Conservation (phyloP, 37 sponge, comb jelly and placozoan genomes). For the Hexactinellida sp. region DNA sequence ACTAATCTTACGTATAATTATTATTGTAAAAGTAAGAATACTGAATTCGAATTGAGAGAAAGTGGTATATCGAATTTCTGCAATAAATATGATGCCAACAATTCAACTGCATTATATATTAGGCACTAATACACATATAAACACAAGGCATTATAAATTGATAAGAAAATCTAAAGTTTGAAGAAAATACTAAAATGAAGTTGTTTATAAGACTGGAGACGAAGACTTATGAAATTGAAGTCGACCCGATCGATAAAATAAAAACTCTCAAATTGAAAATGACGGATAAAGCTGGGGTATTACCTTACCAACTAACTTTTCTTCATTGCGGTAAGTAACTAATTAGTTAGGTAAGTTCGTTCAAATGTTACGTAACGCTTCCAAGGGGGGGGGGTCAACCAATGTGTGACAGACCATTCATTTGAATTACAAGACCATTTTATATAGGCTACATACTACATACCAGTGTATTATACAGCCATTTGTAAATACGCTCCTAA, state of each 20-base stretch:
- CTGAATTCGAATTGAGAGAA: background rate
- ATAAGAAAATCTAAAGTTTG: background rate
- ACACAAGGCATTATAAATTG: background rate
- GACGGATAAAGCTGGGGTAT: background rate
- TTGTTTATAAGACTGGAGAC: background rate
- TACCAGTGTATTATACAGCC: too few relatives aligned
- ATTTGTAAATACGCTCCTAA: too few relatives aligned
- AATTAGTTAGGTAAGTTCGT: too few relatives aligned
- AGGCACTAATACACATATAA: background rate
- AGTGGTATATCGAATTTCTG: background rate
- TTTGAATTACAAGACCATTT: too few relatives aligned
- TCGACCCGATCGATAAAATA: background rate
- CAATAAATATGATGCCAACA: background rate
- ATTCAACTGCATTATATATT: background rate
- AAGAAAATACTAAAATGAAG: background rate
- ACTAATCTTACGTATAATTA: background rate
- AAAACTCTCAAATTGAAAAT: background rate
- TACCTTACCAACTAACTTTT: background rate
- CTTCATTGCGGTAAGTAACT: background rate
- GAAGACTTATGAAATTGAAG: background rate
- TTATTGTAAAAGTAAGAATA: background rate
- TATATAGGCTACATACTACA: too few relatives aligned
- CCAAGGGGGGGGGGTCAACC: too few relatives aligned
- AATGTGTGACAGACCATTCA: too few relatives aligned
- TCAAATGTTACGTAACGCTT: too few relatives aligned